Conservation (phyloP, 1,140 invertebrate genomes). For the Drosophila albomicans region DNA sequence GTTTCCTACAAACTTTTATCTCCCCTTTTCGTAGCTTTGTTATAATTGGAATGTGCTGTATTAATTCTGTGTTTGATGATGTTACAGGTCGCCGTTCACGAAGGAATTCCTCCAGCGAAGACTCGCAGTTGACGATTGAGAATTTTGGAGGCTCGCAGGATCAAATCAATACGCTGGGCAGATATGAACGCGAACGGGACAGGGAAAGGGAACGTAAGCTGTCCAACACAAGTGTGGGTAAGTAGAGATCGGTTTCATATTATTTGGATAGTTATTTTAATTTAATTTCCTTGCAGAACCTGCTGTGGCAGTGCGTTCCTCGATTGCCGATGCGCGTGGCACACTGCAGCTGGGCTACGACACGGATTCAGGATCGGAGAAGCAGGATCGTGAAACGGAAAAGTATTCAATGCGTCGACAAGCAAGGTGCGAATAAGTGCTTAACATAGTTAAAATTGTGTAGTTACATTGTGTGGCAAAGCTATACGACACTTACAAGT, state of each 20-base stretch:
- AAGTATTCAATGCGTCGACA: slow-evolving; percentile 87
- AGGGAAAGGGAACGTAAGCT: slow-evolving; percentile 86
- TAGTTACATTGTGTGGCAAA: no score
- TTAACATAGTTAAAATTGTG: no score
- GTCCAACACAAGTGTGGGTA: slow-evolving; percentile 87
- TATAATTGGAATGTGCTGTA: no score
- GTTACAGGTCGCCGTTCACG: slow-evolving; percentile 89
- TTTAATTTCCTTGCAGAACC: slow-evolving; percentile 84
- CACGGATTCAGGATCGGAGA: slow-evolving; percentile 85
- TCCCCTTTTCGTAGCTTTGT: not conserved
- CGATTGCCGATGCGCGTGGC: slow-evolving; percentile 90
- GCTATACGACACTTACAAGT: no score
- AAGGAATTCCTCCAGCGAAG: slow-evolving; percentile 93
- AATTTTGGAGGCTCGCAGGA: slow-evolving; percentile 96
- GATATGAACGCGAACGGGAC: slow-evolving; percentile 82
- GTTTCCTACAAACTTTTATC: not conserved
- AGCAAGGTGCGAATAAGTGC: slow-evolving; percentile 59
- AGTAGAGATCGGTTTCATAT: not conserved
- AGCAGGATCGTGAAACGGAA: slow-evolving; percentile 86
- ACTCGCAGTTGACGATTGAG: slow-evolving; percentile 95
- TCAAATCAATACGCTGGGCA: slow-evolving; percentile 88
- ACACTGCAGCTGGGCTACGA: slow-evolving; percentile 90
- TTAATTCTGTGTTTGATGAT: not conserved
- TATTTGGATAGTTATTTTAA: not conserved
- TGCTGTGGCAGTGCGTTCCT: slow-evolving; percentile 88